Conservation (phyloP, 2,797 vertebrate genomes). For the Hephaestus fuliginosus region DNA sequence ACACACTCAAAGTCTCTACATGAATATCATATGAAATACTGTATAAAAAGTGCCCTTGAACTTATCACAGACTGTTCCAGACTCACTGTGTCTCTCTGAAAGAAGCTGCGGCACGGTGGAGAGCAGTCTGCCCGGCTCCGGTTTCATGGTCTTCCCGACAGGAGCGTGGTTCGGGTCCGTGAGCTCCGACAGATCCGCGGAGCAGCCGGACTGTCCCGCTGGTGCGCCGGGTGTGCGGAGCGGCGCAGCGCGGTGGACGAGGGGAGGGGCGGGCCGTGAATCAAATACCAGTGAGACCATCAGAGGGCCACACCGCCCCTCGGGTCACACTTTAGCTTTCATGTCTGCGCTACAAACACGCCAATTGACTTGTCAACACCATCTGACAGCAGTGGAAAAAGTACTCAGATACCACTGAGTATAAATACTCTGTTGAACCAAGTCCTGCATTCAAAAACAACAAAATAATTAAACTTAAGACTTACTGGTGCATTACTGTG, state of each 20-base stretch:
- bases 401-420: no score
- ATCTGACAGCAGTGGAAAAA: background rate
- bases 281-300: slow-evolving; percentile 24
- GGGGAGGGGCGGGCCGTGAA: slow-evolving; percentile 62
- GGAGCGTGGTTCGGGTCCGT: background rate
- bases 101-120: background rate
- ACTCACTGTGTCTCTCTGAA: background rate
- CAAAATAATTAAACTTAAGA: no score
- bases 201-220: slow-evolving; percentile 66
- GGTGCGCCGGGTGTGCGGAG: slow-evolving; percentile 57
- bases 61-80: background rate
- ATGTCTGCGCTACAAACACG: background rate
- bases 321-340: background rate
- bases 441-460: no score
- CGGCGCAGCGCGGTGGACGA: slow-evolving; percentile 52
- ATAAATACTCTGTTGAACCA: no score
- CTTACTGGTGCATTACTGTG: no score
- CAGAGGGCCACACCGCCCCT: slow-evolving; percentile 26
- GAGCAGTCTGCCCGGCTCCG: background rate
- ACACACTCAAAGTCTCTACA: background rate
- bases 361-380: slow-evolving; percentile 20
- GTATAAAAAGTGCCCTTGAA: background rate
- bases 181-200: slow-evolving; percentile 41
- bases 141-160: slow-evolving; percentile 21
- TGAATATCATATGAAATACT: background rate